A percentile compares a stretch with the other conserved stretches of the same genome.
Evolutionary conservation across 2,113 vertebrate genomes (phyloP).

Genomic region (Ophiodon elongatus): DNA sequence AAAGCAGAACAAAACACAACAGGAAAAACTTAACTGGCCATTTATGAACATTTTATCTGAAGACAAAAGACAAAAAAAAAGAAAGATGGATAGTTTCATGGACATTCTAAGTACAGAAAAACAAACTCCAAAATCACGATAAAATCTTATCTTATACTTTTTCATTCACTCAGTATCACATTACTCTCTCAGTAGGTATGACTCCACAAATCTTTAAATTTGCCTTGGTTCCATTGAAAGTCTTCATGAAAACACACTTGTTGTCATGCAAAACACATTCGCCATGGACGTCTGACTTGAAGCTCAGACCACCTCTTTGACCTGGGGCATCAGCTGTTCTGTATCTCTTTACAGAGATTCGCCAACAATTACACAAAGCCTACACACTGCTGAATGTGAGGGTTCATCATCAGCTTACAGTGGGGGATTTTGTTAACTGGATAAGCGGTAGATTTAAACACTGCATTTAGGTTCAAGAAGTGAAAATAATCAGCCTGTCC

Average conservation of each 20-base stretch:
- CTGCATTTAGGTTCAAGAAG: constrained; percentile 73
- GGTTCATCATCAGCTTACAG: constrained; percentile 67
- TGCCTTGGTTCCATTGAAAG: not conserved
- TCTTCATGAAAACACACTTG: not conserved
- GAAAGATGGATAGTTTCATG: not conserved
- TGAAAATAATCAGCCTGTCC: constrained; percentile 67
- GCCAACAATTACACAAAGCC: constrained; percentile 75
- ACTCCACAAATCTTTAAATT: not conserved
- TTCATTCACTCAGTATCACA: not conserved
- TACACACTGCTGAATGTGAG: constrained; percentile 48
- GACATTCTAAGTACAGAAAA: too few relatives aligned
- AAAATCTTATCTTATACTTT: not conserved
- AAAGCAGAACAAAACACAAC: not conserved
- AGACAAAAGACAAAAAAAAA: not conserved
- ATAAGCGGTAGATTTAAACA: constrained; percentile 73
- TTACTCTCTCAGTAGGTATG: not conserved
- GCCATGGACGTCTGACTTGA: constrained; percentile 18
- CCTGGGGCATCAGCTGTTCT: constrained; percentile 14
- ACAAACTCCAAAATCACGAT: not conserved
- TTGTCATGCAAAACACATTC: constrained; percentile 32
- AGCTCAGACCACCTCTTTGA: constrained; percentile 22
- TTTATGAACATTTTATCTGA: not conserved
- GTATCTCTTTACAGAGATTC: constrained; percentile 42
- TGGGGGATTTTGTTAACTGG: constrained; percentile 73
- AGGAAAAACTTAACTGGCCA: not conserved